Evolutionary conservation across 30 jellyfish, hydroid and myxozoan genomes (phyloP).

Genomic region (Sanderia malayensis): DNA sequence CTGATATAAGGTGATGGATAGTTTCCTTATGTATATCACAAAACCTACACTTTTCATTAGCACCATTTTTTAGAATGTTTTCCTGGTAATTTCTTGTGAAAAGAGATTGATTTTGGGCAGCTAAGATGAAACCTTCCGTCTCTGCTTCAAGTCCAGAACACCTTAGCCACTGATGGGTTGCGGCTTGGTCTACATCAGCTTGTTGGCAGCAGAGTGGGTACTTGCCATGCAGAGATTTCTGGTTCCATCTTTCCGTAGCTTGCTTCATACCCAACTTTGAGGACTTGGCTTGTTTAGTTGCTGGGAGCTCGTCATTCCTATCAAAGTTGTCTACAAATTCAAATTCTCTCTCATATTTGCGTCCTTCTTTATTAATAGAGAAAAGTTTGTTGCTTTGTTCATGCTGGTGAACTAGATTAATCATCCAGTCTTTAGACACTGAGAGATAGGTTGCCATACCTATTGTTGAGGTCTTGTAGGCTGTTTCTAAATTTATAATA

Average conservation of each 20-base stretch:
- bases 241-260: slow-evolving; percentile 15
- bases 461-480: slow-evolving; percentile 1
- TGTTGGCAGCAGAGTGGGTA: slow-evolving; percentile 6
- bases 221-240: slow-evolving; percentile 20
- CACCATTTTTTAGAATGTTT: not conserved
- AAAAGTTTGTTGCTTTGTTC: not conserved
- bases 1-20: too few species aligned
- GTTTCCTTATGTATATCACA: not conserved
- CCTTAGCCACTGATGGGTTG: slow-evolving; percentile 1
- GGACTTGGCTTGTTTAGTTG: not conserved
- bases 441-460: not conserved
- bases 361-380: not conserved
- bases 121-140: not conserved
- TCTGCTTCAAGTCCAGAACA: not conserved
- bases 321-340: not conserved
- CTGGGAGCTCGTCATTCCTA: not conserved
- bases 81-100: too few species aligned
- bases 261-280: not conserved
- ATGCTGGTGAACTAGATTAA: not conserved
- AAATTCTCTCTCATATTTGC: not conserved
- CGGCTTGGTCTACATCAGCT: slow-evolving; percentile 9
- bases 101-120: not conserved
- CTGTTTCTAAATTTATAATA: slow-evolving; percentile 3
- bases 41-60: not conserved
- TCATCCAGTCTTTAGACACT: not conserved